Conservation (phyloP, 2,797 vertebrate species). For the Tapera naevia region DNA sequence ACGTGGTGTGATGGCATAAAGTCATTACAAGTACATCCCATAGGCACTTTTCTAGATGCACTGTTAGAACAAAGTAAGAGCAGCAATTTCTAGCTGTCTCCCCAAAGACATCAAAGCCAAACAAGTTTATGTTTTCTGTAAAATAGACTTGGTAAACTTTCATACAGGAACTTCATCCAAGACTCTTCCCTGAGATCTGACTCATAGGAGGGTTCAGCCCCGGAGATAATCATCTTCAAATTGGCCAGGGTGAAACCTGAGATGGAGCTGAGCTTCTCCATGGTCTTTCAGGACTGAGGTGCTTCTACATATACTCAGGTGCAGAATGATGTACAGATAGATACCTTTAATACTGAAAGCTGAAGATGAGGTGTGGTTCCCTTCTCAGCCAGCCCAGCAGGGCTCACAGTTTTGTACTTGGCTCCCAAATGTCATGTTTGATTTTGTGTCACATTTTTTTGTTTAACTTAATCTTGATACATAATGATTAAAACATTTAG, state of each 20-base stretch:
- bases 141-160: not conserved
- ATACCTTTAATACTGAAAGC: not conserved
- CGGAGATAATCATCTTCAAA: not conserved
- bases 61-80: not conserved
- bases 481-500: not conserved
- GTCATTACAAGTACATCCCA: not conserved
- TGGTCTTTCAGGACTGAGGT: not conserved
- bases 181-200: not conserved
- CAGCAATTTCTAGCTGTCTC: not conserved
- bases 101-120: not conserved
- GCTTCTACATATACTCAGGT: not conserved
- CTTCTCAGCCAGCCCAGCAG: not conserved
- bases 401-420: not conserved
- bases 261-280: not conserved
- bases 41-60: not conserved
- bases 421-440: not conserved
- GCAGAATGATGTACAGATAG: not conserved
- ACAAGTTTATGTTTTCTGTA: not conserved
- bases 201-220: not conserved
- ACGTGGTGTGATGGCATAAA: not conserved
- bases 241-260: not conserved
- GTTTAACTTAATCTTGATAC: not conserved
- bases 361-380: not conserved
- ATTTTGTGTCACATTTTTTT: not conserved
- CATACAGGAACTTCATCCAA: not conserved